Evolutionary conservation across 1,140 invertebrate genomes (phyloP).

Genomic region (Atta colombica): DNA sequence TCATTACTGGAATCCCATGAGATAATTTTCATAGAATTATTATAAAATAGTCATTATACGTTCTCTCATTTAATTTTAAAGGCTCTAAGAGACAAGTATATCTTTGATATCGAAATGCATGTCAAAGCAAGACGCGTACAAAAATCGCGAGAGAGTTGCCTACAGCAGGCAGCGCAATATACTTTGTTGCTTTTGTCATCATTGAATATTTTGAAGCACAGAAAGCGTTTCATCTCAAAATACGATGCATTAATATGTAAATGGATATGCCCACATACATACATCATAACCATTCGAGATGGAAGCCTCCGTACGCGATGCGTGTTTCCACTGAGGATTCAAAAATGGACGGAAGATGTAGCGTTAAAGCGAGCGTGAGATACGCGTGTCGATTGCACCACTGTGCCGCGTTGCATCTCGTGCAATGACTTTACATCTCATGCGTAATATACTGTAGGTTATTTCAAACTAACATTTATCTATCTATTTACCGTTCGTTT

Average conservation of each 20-base stretch:
- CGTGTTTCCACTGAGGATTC: constrained; percentile 56
- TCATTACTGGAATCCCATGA: not conserved
- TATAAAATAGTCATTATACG: not conserved
- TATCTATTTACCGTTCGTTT: constrained; percentile 10
- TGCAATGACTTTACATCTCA: constrained; percentile 42
- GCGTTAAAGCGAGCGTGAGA: constrained; percentile 51
- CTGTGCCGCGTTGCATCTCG: constrained; percentile 28
- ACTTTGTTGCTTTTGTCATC: constrained; percentile 61
- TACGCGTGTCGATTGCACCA: constrained; percentile 59
- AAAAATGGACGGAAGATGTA: constrained; percentile 62
- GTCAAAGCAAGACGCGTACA: constrained; percentile 34
- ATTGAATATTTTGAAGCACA: constrained; percentile 63
- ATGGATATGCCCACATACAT: constrained; percentile 58
- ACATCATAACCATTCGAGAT: constrained; percentile 58
- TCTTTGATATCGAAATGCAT: constrained; percentile 13
- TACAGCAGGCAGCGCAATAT: constrained; percentile 40
- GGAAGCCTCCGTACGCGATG: constrained; percentile 51
- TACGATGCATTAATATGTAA: constrained; percentile 64
- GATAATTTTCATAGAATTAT: not conserved
- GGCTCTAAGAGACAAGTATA: not conserved
- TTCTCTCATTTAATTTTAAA: constrained; percentile 17
- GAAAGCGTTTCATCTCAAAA: constrained; percentile 63
- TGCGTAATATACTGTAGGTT: constrained; percentile 43
- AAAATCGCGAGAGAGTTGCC: constrained; percentile 40
- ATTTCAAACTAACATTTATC: constrained; percentile 43